Evolutionary conservation across 2,888 invertebrate species (phyloP), one percentile per base, ranked within the genome.

Genomic region (Ophioninae sp.): DNA sequence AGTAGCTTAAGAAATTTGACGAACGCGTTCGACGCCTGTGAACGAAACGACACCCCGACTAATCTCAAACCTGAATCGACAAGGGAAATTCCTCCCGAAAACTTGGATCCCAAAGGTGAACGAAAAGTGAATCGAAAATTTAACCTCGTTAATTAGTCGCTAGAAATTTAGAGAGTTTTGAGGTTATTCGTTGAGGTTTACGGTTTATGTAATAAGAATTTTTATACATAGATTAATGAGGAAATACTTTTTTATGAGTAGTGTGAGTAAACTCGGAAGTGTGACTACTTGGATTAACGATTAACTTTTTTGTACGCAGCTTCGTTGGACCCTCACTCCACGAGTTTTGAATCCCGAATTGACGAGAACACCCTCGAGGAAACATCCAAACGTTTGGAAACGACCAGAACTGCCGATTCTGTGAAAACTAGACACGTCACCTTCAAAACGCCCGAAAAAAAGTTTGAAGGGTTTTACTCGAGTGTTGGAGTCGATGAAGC

Each of bases 401-500:
- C 13, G 50, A 50, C 82, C 67, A 17, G 83, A 61, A 56, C 70
- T 44, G 39, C 57, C n/a, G 56, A n/a, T 30, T 3, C 10, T 7
- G 80, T 79, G 23, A 84, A 59, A 37, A 65, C 8, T 7, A 87
- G 70, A 62, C 86, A 73, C 56, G 87, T 87, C 3, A 86, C 83
- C 5, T 87, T 87, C 65, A 76, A 79, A 75, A 75, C 85, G 70
- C 84, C 85, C 59, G 69, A 87, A 20, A 82, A 82, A 8, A 82
- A 87, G 13, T 62, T 80, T 0, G 87, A 93, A 65, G 86, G 93
- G 44, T 82, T 92, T 65, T 93, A 91, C 86, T 88, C 88, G 23
- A 92, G 91, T 2, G 81, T 87, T 17, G 69, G 30, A 50, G 86
- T 90, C 20, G 93, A 94, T 72, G 94, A 94, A 39, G 91, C 89